Evolutionary conservation across 2,888 invertebrate genomes (phyloP).

Genomic region (Epicampocera succincta): DNA sequence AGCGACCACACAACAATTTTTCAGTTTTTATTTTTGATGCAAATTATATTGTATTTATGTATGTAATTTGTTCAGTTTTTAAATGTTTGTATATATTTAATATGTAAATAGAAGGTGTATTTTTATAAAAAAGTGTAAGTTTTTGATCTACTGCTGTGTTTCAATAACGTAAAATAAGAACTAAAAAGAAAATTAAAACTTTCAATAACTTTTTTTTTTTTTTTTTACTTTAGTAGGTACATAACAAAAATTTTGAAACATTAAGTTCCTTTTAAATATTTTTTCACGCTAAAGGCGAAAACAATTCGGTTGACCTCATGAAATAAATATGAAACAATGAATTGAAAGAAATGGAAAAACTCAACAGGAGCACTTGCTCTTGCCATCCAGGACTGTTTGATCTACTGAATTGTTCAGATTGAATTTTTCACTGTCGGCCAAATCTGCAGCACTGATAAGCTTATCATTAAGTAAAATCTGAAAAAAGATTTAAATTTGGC

Average conservation of each 20-base stretch:
- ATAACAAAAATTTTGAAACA: constrained; percentile 4
- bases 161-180: constrained; percentile 19
- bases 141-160: constrained; percentile 45
- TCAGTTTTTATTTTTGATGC: not conserved
- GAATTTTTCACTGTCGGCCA: constrained; percentile 87
- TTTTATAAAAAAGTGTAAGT: constrained; percentile 31
- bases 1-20: too few relatives aligned
- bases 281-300: constrained; percentile 6
- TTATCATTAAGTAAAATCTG: constrained; percentile 91
- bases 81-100: not conserved
- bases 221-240: not conserved
- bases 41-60: constrained; percentile 10
- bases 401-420: constrained; percentile 83
- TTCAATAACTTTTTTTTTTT: not conserved
- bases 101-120: constrained; percentile 24
- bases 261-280: not conserved
- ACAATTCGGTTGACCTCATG: constrained; percentile 16
- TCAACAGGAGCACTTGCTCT: constrained; percentile 80
- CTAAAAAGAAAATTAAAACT: not conserved
- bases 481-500: constrained; percentile 62
- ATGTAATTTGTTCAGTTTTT: constrained; percentile 10
- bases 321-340: too few relatives aligned
- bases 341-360: constrained; percentile 48
- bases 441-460: constrained; percentile 87
- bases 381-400: constrained; percentile 74